These are phyloP conservation scores for Pollicipes pollicipes DNA, from an alignment of 1,140 invertebrate species.

Conservation along the genomic window DNA sequence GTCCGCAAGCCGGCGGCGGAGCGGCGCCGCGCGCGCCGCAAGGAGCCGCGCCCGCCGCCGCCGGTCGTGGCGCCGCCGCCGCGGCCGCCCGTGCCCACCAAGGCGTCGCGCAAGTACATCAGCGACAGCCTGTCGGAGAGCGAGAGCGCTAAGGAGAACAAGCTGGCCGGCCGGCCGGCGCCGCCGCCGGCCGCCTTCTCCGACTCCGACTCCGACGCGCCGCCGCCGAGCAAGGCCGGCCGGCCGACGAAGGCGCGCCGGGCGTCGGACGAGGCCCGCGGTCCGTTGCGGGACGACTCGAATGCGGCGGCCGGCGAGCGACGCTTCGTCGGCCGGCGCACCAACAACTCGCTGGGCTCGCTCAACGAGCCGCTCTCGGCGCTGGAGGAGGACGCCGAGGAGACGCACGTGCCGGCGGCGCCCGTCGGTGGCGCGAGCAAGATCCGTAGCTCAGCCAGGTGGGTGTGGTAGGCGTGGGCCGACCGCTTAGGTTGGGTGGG, in stretches of 20 bases:
- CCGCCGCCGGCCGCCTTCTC: background rate
- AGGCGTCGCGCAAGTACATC: too few species aligned
- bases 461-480: too few species aligned
- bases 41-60: too few species aligned
- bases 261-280: background rate
- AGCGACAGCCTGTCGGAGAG: too few species aligned
- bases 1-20: too few species aligned
- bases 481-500: too few species aligned
- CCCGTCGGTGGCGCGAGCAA: background rate
- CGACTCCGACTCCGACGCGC: background rate
- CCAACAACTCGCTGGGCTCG: slow-evolving; percentile 66
- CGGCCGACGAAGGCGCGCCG: background rate
- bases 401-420: background rate
- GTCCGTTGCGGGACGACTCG: background rate
- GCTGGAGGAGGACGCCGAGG: background rate
- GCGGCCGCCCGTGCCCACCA: too few species aligned
- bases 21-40: too few species aligned
- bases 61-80: too few species aligned
- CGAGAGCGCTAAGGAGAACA: too few species aligned
- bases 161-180: background rate
- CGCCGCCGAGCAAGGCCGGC: background rate
- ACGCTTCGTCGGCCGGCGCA: slow-evolving; percentile 37
- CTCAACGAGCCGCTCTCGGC: background rate
- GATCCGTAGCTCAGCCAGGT: too few species aligned
- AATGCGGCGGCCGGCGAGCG: slow-evolving; percentile 4